Evolutionary conservation across 2,797 vertebrate genomes (phyloP), one percentile per base, ranked within the genome.

Genomic region (Calcarius lapponicus): DNA sequence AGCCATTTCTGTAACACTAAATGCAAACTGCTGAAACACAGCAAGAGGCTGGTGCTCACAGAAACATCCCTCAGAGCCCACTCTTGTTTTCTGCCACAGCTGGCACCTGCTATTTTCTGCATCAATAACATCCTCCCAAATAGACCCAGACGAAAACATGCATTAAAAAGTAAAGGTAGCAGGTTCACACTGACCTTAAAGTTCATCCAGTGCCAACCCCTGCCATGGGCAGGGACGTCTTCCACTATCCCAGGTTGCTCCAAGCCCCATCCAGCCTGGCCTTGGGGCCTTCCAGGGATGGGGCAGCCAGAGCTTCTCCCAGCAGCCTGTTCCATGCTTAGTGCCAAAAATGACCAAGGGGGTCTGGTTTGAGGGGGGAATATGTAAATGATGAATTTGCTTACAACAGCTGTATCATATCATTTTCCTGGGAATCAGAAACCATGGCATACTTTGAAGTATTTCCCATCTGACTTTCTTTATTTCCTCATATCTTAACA

Each of bases 401-500:
- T 71, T 47, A 38, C 17, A 18, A 38, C 56, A 76, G 28, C 53
- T 40, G 7, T 17, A 50, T 51, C 14, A 45, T 11, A 20, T 6
- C 2, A 5, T 88, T 88, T 78, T 70, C 57, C 47, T 53, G 47
- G n/a, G 64, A 90, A 91, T 81, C 42, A 93, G 91, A 90, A 91
- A 90, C 22, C 53, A 69, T 50, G 71, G 43, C 82, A 79, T 80
- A 57, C 19, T 4, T 82, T 2, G 1, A 22, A 80, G 32, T 53
- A 45, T 89, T 94, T 93, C 69, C 57, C 86, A 93, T 72, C 56
- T 90, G 58, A 80, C 29, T 22, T 43, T 8, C 32, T 91, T 95
- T 95, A 96, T 95, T 95, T 94, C 48, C 26, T 93, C 29, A 14
- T 76, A 51, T 51, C 76, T 92, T 90, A 88, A 92, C 36, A 93